A percentile compares a stretch with the other conserved stretches of the same genome.
phyloP scores from a whole-genome alignment of 2,113 vertebrate genomes.

The Hydrolagus affinis region DNA sequence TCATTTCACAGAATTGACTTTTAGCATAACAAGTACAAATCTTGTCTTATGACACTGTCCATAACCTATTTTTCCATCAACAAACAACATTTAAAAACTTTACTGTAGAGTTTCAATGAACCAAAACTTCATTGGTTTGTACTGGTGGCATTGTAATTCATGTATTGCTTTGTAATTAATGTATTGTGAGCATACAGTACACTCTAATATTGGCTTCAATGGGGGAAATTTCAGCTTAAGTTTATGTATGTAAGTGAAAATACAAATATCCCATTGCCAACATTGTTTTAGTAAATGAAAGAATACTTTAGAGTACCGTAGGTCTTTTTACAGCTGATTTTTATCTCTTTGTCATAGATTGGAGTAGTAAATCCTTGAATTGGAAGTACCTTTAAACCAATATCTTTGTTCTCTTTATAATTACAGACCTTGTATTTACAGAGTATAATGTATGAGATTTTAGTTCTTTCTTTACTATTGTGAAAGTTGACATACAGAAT shows the following conservation, averaged over 20 bases:
- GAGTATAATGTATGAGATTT: background rate
- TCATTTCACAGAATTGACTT: conserved; percentile 31
- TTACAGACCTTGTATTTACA: background rate
- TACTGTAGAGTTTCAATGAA: background rate
- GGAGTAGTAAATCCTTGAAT: background rate
- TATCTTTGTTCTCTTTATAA: background rate
- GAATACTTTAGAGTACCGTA: background rate
- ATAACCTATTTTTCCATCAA: conserved; percentile 1
- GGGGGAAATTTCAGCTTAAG: conserved; percentile 14
- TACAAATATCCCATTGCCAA: background rate
- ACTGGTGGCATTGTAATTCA: background rate
- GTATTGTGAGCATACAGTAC: background rate
- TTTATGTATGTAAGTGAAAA: background rate
- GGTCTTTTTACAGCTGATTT: background rate
- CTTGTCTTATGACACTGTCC: background rate
- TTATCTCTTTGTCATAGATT: background rate
- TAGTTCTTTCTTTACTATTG: conserved; percentile 1
- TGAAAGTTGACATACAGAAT: conserved; percentile 10
- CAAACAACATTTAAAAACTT: background rate
- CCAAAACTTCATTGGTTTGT: background rate
- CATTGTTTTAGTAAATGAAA: conserved; percentile 10
- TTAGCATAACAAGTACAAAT: conserved; percentile 25
- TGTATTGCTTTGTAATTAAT: background rate
- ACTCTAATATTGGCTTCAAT: background rate
- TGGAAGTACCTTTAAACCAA: conserved; percentile 9